Percentiles rank a stretch among this genome's conserved stretches.
Evolutionary conservation across 2,797 vertebrate genomes (phyloP).

Genomic region (Myotis findleyi): DNA sequence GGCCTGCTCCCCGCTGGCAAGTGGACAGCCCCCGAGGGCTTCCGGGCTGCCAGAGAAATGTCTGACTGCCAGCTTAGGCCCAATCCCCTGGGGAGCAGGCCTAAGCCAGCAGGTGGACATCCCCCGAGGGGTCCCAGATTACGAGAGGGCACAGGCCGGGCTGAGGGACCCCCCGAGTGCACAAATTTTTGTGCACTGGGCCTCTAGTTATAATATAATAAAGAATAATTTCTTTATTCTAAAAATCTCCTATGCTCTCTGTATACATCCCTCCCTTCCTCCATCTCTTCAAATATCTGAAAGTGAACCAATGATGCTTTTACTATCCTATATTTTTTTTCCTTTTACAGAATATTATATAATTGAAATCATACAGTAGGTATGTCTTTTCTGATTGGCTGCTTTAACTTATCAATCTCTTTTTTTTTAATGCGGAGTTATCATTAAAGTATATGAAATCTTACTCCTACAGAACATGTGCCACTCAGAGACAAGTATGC

Average conservation of each 20-base stretch:
- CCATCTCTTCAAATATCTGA: not conserved
- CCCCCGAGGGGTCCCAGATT: too few relatives aligned
- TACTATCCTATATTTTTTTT: not conserved
- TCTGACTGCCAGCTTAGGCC: too few relatives aligned
- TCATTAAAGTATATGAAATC: not conserved
- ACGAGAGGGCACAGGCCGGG: too few relatives aligned
- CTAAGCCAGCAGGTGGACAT: too few relatives aligned
- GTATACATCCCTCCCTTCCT: not conserved
- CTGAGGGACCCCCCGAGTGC: too few relatives aligned
- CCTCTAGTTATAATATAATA: not conserved
- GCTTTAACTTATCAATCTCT: not conserved
- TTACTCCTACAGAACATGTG: not conserved
- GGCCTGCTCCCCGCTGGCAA: too few relatives aligned
- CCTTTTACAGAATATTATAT: not conserved
- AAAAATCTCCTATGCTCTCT: not conserved
- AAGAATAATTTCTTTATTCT: not conserved
- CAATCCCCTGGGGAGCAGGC: too few relatives aligned
- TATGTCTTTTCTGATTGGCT: not conserved
- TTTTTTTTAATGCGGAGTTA: not conserved
- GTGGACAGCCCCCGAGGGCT: too few relatives aligned
- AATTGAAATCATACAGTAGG: not conserved
- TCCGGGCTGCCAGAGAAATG: too few relatives aligned
- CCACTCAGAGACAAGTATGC: not conserved
- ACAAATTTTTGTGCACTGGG: too few relatives aligned
- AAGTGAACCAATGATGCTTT: not conserved